Base-by-base conservation (phyloP, 2,113 vertebrate genomes). In the Epinephelus moara region DNA sequence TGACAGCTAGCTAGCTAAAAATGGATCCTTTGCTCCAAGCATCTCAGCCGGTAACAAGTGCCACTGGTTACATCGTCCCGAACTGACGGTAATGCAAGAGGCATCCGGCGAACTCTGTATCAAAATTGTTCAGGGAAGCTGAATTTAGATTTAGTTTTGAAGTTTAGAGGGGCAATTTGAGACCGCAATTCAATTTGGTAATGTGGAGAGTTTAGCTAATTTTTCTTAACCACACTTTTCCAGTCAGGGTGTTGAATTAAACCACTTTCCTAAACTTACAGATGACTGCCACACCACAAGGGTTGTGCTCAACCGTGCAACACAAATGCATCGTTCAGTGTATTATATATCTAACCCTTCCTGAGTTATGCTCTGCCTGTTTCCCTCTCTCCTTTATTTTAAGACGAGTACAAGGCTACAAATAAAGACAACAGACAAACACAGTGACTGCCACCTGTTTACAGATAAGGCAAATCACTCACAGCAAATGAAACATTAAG, bases 381-480 rank as follows among this genome's bases (percentile, higher is more conserved):
- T 4, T 72, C 4, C 55, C 12, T 53, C 14, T 42, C 61, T 37
- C 52, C 14, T 47, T 45, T 19, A 30, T 70, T 12, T 23, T 72
- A 9, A 57, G 18, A 64, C 1, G 19, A 66, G 1, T 52, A 45
- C 33, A 37, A 45, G 42, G 42, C 42, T 45, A 45, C 42, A 45
- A 11, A 45, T 3, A 27, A 45, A 12, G 11, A 9, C 64, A 10
- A 27, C 62, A 61, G n/a, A 33, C 74, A 74, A 59, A 56, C 47
- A 37, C 23, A 79, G 13, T 79, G 47, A 78, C 60, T 67, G 78
- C 70, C 81, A 77, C 56, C 76, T 83, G 74, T 61, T 85, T 71
- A 53, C 62, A 79, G 56, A 80, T 74, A 66, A 67, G 67, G 18
- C 40, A 60, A 55, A 81, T 78, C 66, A 82, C 53, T 80, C 62